Evolutionary conservation across 2,888 invertebrate genomes (phyloP).

Genomic region (Blera fallax): DNA sequence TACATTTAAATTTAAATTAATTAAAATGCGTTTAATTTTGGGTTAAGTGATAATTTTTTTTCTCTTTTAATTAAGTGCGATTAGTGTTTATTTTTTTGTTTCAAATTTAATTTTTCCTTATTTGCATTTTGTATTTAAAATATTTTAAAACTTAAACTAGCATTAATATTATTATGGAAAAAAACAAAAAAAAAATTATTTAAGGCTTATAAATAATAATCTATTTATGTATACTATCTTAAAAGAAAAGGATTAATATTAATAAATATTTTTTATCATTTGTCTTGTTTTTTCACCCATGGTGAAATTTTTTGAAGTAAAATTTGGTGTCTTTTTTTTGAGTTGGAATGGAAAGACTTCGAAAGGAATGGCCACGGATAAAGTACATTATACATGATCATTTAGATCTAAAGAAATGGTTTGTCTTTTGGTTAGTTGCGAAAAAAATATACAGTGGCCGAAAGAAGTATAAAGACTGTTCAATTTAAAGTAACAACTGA

Average conservation of each 20-base stretch:
- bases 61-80: neutral
- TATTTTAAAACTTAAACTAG: constrained; percentile 51
- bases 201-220: constrained; percentile 38
- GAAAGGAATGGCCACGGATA: too few species aligned
- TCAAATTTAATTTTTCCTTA: constrained; percentile 32
- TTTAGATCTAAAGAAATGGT: too few species aligned
- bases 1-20: constrained; percentile 23
- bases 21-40: neutral
- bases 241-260: constrained; percentile 11
- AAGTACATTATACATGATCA: too few species aligned
- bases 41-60: constrained; percentile 31
- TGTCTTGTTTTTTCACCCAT: constrained; percentile 21
- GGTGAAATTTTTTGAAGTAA: constrained; percentile 16
- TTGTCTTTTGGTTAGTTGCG: too few species aligned
- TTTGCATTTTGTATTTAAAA: constrained; percentile 65
- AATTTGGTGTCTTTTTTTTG: neutral
- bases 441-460: too few species aligned
- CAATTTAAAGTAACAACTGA: too few species aligned
- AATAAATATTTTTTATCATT: constrained; percentile 49
- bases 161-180: constrained; percentile 24
- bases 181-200: constrained; percentile 28
- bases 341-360: neutral
- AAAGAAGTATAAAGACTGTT: too few species aligned
- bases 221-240: constrained; percentile 55
- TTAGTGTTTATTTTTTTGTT: neutral